Percentiles rank a stretch among this genome's conserved stretches.
Evolutionary conservation across 2,113 vertebrate species (phyloP).

Genomic region (Phocoena phocoena): DNA sequence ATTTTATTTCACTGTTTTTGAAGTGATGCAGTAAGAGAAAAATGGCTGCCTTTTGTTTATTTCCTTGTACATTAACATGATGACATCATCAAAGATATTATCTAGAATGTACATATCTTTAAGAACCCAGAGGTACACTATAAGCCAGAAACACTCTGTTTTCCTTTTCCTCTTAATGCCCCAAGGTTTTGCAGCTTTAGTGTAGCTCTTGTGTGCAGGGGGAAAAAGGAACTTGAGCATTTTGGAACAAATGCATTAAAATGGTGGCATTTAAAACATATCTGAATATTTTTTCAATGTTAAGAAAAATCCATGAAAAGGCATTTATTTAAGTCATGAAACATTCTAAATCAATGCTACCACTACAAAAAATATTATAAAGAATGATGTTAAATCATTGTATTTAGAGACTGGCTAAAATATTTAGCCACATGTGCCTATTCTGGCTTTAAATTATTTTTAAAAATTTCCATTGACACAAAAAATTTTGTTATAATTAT

Average conservation of each 20-base stretch:
- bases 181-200: constrained; percentile 52
- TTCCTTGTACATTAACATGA: constrained; percentile 78
- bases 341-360: constrained; percentile 16
- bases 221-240: constrained; percentile 16
- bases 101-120: constrained; percentile 72
- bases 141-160: background rate
- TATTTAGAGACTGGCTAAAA: background rate
- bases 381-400: background rate
- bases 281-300: constrained; percentile 42
- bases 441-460: constrained; percentile 39
- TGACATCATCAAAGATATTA: constrained; percentile 81
- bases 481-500: constrained; percentile 21
- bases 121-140: constrained; percentile 74
- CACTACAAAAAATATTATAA: background rate
- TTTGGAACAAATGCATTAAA: constrained; percentile 64
- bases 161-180: constrained; percentile 36
- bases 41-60: constrained; percentile 87
- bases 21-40: constrained; percentile 79
- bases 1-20: constrained; percentile 75
- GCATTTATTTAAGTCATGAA: constrained; percentile 22
- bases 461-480: background rate
- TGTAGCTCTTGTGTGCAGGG: constrained; percentile 24
- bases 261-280: constrained; percentile 68
- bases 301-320: constrained; percentile 43
- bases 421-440: background rate